Evolutionary conservation across 2,113 vertebrate genomes (phyloP).

Genomic region (Grus americana): DNA sequence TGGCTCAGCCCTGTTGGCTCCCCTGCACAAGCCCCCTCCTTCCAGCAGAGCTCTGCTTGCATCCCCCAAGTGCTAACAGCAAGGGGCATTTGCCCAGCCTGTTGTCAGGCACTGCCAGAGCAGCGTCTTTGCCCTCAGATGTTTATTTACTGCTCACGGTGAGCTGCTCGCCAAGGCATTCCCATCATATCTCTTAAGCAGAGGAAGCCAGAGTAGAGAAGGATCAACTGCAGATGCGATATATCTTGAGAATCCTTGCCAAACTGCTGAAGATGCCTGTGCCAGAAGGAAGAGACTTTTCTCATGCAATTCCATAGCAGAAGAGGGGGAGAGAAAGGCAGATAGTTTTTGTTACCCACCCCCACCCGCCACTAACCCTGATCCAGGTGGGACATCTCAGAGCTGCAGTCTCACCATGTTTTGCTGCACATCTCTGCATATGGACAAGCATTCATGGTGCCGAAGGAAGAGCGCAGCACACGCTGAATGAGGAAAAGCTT

Average conservation of each 20-base stretch:
- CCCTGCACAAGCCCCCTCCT: neutral
- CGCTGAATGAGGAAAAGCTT: neutral
- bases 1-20: neutral
- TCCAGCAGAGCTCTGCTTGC: neutral
- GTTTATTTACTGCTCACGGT: neutral
- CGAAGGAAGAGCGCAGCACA: neutral
- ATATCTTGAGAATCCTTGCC: neutral
- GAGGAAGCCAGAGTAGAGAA: neutral
- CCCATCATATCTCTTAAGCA: neutral
- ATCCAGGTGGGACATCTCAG: neutral
- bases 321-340: neutral
- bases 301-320: neutral
- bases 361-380: too few relatives aligned
- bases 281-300: neutral
- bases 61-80: neutral
- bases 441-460: neutral
- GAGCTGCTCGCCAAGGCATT: neutral
- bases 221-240: neutral
- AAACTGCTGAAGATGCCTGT: neutral
- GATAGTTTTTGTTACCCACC: neutral
- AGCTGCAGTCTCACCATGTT: accelerated
- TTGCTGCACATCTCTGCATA: neutral
- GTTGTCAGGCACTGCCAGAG: neutral
- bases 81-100: neutral
- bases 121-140: neutral